A percentile compares a stretch with the other conserved stretches of the same genome.
These are phyloP conservation scores for Sceloporus tristichus DNA, from an alignment of 2,113 vertebrate genomes.

Conservation along the genomic window DNA sequence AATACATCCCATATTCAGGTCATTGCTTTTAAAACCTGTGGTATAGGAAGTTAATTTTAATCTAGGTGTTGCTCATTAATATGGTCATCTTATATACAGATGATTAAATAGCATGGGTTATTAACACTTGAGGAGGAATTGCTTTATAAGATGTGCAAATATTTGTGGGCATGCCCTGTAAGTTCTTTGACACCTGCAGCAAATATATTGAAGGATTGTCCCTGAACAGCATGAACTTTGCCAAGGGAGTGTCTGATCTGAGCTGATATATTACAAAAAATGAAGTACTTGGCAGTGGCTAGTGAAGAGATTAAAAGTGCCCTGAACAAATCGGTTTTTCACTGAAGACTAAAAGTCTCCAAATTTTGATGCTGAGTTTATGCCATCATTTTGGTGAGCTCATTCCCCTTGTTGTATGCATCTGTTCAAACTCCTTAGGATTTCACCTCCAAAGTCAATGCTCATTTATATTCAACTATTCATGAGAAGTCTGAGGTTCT, in stretches of 20 bases:
- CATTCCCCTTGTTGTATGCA: neutral
- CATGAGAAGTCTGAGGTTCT: neutral
- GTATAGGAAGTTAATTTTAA: neutral
- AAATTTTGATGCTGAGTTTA: neutral
- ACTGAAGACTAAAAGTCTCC: neutral
- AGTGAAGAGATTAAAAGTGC: neutral
- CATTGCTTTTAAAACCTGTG: neutral
- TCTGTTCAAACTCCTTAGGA: neutral
- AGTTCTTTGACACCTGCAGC: neutral
- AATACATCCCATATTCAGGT: neutral
- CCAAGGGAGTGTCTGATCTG: slow-evolving; percentile 15
- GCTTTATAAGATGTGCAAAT: neutral
- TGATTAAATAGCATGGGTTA: neutral
- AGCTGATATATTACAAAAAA: slow-evolving; percentile 13
- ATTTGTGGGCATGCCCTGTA: neutral
- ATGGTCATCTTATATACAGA: neutral
- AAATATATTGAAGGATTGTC: neutral
- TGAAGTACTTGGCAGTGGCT: neutral
- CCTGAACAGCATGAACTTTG: neutral
- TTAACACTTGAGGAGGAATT: neutral
- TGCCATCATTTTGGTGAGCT: neutral
- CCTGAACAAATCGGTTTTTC: neutral
- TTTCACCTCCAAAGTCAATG: neutral
- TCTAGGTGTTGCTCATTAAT: neutral
- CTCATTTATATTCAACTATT: slow-evolving; percentile 3